These are phyloP conservation scores for Blennius ocellaris DNA, from an alignment of 2,113 vertebrate genomes.

Conservation along the genomic window DNA sequence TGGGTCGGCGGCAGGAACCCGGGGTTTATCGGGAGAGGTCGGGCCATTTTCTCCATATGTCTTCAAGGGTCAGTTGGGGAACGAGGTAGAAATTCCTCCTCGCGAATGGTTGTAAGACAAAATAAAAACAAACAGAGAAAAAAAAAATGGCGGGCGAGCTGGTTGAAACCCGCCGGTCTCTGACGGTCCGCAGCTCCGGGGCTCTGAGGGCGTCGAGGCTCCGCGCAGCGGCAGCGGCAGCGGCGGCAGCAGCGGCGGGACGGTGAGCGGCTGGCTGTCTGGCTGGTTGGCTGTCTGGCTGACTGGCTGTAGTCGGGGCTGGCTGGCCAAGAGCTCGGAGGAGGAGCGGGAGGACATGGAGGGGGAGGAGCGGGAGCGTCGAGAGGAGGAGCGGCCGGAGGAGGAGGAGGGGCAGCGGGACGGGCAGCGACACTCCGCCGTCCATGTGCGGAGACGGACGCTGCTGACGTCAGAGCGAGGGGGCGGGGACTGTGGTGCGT, in stretches of 20 bases:
- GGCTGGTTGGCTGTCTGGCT: constrained; percentile 25
- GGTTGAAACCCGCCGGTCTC: background rate
- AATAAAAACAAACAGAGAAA: background rate
- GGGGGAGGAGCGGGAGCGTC: constrained; percentile 24
- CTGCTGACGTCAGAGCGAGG: constrained; percentile 77
- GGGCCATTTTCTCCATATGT: constrained; percentile 91
- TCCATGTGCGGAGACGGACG: constrained; percentile 84
- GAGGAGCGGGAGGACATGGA: constrained; percentile 33
- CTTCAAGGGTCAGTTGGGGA: constrained; percentile 48
- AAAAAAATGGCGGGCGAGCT: constrained; percentile 12
- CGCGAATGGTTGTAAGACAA: background rate
- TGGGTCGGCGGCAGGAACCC: constrained; percentile 94
- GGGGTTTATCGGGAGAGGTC: constrained; percentile 89
- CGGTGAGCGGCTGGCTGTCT: constrained; percentile 44
- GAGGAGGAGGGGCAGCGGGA: constrained; percentile 64
- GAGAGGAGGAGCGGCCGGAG: constrained; percentile 15
- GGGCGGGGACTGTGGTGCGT: constrained; percentile 29
- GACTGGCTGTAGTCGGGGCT: constrained; percentile 30
- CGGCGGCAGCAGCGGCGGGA: constrained; percentile 59
- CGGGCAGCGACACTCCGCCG: constrained; percentile 40
- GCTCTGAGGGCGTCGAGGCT: constrained; percentile 25
- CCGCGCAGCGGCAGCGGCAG: constrained; percentile 44
- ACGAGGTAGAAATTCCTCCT: constrained; percentile 21
- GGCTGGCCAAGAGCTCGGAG: constrained; percentile 41
- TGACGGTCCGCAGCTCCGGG: constrained; percentile 27